Base-by-base conservation (phyloP, 2,113 vertebrate species). In the Brachyhypopomus occidentalis region DNA sequence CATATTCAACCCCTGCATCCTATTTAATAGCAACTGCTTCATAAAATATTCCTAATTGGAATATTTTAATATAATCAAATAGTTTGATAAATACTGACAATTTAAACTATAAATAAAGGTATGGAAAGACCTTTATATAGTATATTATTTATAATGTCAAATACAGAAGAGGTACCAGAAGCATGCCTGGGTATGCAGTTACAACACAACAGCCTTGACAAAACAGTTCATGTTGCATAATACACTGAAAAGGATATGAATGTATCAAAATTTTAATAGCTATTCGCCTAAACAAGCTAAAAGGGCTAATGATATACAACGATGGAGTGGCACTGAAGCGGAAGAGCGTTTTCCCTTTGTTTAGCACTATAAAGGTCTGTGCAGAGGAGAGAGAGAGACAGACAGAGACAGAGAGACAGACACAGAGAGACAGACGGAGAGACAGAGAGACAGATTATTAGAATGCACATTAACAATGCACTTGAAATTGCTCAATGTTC, bases 241-340 rank as follows among this genome's bases (percentile, higher is more conserved):
- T 88, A 72, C 75, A 80, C 52, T 86, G 90, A 82, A 96, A 98
- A 99, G 97, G 97, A 99, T 99, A 99, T 99, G 97, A 98, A 94
- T 98, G 97, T 96, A 99, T 98, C 96, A 99, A 98, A 97, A 99
- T 98, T 96, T 98, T 99, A 95, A 99, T 99, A 94, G 97, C 97
- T 97, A 98, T 97, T 96, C 92, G 96, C 94, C 97, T 96, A 92
- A 98, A 78, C 89, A 95, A 88, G 93, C 94, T 99, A 95, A 98
- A 98, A 96, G 97, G 97, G 91, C 94, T 97, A 95, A 99, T 93
- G 96, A 98, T 97, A 95, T 99, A 99, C 95, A 99, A 94, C 91
- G 98, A 96, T 93, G 97, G 96, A 48, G 96, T 97, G 94, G 97
- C 97, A 95, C 96, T 98, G 94, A 99, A 99, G 93, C 97, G 95